Percentiles rank a stretch among this genome's conserved stretches.
phyloP scores from a whole-genome alignment of 2,888 invertebrate species.

The Neoitamus cyanurus region DNA sequence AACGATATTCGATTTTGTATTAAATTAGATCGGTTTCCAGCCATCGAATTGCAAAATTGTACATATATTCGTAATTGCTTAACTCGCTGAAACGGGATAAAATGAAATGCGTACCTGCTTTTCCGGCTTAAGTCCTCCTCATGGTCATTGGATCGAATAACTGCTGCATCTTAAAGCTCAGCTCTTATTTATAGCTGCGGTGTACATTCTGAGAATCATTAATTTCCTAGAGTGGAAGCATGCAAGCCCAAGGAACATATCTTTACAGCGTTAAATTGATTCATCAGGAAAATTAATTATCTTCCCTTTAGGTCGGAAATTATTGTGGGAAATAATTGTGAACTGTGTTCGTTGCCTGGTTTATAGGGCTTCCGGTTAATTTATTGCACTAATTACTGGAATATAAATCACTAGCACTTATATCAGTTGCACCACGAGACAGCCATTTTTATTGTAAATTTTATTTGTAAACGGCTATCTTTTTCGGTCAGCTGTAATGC shows the following conservation, averaged over 20 bases:
- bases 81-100: neutral
- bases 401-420: neutral
- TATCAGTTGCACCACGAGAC: no score
- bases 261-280: neutral
- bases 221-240: neutral
- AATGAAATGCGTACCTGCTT: neutral
- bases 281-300: slow-evolving; percentile 1
- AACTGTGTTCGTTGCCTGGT: neutral
- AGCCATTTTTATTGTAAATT: no score
- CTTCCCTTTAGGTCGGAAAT: neutral
- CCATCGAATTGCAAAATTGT: no score
- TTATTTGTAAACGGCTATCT: no score
- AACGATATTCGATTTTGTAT: no score
- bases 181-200: neutral
- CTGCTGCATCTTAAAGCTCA: neutral
- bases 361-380: neutral
- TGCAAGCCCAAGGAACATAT: neutral
- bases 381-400: neutral
- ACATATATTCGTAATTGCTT: no score
- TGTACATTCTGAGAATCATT: neutral
- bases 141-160: neutral
- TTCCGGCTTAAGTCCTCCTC: neutral
- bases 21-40: no score
- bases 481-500: no score
- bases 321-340: neutral